phyloP scores from a whole-genome alignment of 2,113 vertebrate genomes.

The Cephalophus harveyi region DNA sequence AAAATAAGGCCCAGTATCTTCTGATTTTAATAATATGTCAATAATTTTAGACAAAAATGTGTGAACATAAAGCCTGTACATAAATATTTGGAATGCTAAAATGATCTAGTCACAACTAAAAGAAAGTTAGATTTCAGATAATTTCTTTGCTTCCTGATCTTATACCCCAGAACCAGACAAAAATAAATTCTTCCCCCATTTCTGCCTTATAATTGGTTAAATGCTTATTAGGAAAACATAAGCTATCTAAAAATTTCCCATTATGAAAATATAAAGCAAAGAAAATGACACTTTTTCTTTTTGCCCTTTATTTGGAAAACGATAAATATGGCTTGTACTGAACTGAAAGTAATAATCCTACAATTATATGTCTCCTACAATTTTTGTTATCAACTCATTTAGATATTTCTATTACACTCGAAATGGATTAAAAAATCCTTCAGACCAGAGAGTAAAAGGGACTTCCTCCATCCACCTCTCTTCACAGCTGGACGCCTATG shows the following conservation, averaged over 20 bases:
- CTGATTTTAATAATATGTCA: background rate
- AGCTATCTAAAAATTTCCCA: background rate
- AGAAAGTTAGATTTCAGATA: background rate
- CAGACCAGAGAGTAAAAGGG: background rate
- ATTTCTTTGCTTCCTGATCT: background rate
- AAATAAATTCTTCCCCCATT: background rate
- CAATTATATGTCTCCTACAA: background rate
- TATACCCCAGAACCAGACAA: background rate
- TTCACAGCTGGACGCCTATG: background rate
- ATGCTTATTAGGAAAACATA: background rate
- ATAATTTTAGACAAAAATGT: conserved; percentile 3
- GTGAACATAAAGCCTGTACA: background rate
- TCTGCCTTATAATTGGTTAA: background rate
- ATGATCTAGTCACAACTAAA: background rate
- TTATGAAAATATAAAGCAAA: background rate
- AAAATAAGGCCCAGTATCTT: background rate
- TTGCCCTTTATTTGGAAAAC: background rate
- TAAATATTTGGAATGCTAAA: conserved; percentile 17
- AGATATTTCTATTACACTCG: background rate
- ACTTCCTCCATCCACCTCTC: background rate
- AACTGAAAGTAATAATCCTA: background rate
- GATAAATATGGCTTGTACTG: background rate
- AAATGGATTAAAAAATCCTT: background rate
- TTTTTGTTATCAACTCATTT: background rate
- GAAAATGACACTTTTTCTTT: background rate